A percentile compares a stretch with the other conserved stretches of the same genome.
Conservation (phyloP, 2,797 vertebrate genomes). For the Synanceia verrucosa region DNA sequence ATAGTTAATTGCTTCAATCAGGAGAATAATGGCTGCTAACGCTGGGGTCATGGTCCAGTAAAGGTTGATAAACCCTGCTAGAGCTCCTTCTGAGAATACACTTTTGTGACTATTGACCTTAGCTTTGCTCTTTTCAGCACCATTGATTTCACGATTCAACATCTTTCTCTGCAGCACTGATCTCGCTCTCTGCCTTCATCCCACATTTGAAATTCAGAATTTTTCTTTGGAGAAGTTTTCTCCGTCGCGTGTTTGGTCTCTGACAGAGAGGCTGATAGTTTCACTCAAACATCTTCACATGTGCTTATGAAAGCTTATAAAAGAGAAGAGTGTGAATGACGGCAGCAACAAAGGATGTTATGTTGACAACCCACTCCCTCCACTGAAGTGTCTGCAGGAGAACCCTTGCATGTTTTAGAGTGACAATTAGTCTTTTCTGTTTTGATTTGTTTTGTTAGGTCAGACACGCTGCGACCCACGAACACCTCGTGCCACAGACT, state of each 20-base stretch:
- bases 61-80: constrained; percentile 40
- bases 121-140: constrained; percentile 28
- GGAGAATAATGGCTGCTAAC: constrained; percentile 24
- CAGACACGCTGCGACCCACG: constrained; percentile 1
- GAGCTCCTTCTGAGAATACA: constrained; percentile 35
- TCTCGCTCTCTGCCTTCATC: constrained; percentile 20
- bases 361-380: constrained; percentile 10
- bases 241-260: neutral
- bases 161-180: constrained; percentile 19
- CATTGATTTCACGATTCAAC: constrained; percentile 24
- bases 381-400: neutral
- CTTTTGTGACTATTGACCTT: constrained; percentile 22
- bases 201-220: constrained; percentile 6
- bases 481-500: neutral
- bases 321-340: constrained; percentile 28
- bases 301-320: constrained; percentile 26
- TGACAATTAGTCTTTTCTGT: neutral
- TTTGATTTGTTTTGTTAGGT: constrained; percentile 2
- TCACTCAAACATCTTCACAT: constrained; percentile 18
- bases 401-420: neutral
- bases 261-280: neutral
- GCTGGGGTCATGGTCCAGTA: constrained; percentile 32
- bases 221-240: constrained; percentile 1
- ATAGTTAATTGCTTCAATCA: constrained; percentile 42
- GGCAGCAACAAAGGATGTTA: constrained; percentile 15